phyloP scores from a whole-genome alignment of 2,888 invertebrate genomes.

The Steinernema hermaphroditum region DNA sequence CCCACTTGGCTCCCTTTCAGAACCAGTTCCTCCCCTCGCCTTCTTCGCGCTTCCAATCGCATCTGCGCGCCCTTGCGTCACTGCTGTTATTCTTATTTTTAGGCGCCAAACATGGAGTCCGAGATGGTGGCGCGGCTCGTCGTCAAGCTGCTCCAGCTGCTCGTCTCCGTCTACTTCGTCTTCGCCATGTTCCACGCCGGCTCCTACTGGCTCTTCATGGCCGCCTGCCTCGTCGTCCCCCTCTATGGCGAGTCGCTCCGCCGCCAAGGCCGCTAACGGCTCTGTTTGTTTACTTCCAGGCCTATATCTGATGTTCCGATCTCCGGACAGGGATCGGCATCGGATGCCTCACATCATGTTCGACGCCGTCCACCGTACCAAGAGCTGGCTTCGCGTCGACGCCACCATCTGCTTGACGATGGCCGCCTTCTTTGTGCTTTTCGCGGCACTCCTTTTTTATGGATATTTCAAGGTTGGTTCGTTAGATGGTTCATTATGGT shows the following conservation, averaged over 20 bases:
- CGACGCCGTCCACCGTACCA: slow-evolving; percentile 35
- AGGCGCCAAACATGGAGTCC: slow-evolving; percentile 16
- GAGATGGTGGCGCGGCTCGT: slow-evolving; percentile 21
- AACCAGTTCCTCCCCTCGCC: slow-evolving; percentile 24
- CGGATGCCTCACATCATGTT: slow-evolving; percentile 40
- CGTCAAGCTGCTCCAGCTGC: slow-evolving; percentile 18
- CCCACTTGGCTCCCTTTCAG: background rate
- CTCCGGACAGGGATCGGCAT: slow-evolving; percentile 33
- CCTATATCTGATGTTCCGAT: slow-evolving; percentile 22
- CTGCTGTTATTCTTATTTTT: background rate
- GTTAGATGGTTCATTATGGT: background rate
- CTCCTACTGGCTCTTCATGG: slow-evolving; percentile 30
- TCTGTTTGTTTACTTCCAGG: no score
- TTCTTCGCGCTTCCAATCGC: slow-evolving; percentile 19
- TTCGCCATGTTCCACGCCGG: slow-evolving; percentile 30
- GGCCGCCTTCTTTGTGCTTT: slow-evolving; percentile 34
- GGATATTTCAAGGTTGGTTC: slow-evolving; percentile 28
- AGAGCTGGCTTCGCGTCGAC: slow-evolving; percentile 46
- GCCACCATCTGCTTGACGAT: slow-evolving; percentile 45
- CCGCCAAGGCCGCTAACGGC: background rate
- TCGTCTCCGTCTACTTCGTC: slow-evolving; percentile 24
- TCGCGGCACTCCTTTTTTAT: slow-evolving; percentile 24
- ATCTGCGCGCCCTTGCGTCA: background rate
- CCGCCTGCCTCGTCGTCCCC: slow-evolving; percentile 11
- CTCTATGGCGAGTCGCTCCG: slow-evolving; percentile 12